Evolutionary conservation across 1,140 invertebrate genomes (phyloP), one percentile per base, ranked within the genome.

Genomic region (Hermetia illucens): DNA sequence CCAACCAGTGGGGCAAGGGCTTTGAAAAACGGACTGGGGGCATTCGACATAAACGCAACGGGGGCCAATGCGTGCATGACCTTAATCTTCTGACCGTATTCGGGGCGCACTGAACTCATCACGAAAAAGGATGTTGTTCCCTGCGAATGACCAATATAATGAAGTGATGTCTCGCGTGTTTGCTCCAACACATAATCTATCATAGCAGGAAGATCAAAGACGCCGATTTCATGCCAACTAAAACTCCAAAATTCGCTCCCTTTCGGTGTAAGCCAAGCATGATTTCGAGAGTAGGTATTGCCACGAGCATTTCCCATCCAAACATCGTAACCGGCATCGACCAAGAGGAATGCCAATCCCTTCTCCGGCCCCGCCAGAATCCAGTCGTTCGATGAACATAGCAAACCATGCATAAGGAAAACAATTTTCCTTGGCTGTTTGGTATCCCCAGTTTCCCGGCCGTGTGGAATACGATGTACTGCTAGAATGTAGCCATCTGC

Each of bases 341-440:
- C 71, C 35, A 83, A 55, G 17, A 75, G 55, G 42, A 65, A 72
- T 4, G 61, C 64, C 17, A 59, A 37, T 3, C 67, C 69, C 44
- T 76, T 75, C 15, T 66, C 54, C 8, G 74, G 73, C 12, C 75
- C 75, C 43, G 75, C 68, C 3, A 82, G 58, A 10, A 88, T 63
- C 73, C 74, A 90, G 53, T 83, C 79, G 0, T 75, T 70, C 2
- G 81, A 83, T 48, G 77, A 78, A 5, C 72, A 74, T 1, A 85
- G 55, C 5, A 88, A 61, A 0, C 84, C 86, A 54, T 89, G 85
- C 50, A 86, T 82, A 0, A 86, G 51, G 6, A 79, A 65, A 4
- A 80, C 74, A n/a, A n/a, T n/a, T n/a, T n/a, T n/a, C n/a, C n/a
- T n/a, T n/a, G n/a, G n/a, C n/a, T n/a, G n/a, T n/a, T n/a, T n/a